Evolutionary conservation across 2,888 invertebrate genomes (phyloP), one percentile per base, ranked within the genome.

Genomic region (Pyrocoelia pectoralis): DNA sequence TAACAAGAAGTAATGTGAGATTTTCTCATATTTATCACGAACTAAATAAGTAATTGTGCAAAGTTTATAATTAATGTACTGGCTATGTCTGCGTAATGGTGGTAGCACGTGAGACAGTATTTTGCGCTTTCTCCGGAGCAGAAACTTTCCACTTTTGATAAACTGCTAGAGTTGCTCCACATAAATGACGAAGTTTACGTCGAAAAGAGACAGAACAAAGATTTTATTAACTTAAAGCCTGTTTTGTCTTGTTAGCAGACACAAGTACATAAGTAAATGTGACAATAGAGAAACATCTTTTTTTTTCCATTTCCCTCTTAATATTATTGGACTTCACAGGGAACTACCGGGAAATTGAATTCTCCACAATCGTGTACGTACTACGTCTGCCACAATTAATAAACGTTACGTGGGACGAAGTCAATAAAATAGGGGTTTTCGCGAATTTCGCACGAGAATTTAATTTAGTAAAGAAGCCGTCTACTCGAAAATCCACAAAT

Each of bases 101-200:
- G 56, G 69, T 51, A 68, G 61, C 67, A 69, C 67, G 67, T 69
- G 67, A 69, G 65, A 61, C 67, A 66, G 66, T 68, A 69, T 63
- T 68, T 69, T 64, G 56, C 56, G 53, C 64, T 58, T 58, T 66
- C 57, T 61, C 18, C 49, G 48, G 51, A 66, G 59, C 64, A 50
- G 62, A 67, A 70, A 70, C 67, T 68, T 68, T 66, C 59, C 56
- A 70, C 70, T 67, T 70, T 70, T 70, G 68, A 70, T 70, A 70
- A 68, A 70, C 70, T 67, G 68, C 66, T 61, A 24, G 66, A 70
- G 68, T 70, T 68, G 55, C 66, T 55, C n/a, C 67, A 66, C 70
- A 65, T 68, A 70, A 68, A 70, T 70, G 68, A 67, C 67, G 59
- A 70, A 70, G 70, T 70, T 70, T 68, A 43, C 64, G 59, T 62